phyloP scores from a whole-genome alignment of 2,888 invertebrate genomes.

The Tanytarsus gracilentus region DNA sequence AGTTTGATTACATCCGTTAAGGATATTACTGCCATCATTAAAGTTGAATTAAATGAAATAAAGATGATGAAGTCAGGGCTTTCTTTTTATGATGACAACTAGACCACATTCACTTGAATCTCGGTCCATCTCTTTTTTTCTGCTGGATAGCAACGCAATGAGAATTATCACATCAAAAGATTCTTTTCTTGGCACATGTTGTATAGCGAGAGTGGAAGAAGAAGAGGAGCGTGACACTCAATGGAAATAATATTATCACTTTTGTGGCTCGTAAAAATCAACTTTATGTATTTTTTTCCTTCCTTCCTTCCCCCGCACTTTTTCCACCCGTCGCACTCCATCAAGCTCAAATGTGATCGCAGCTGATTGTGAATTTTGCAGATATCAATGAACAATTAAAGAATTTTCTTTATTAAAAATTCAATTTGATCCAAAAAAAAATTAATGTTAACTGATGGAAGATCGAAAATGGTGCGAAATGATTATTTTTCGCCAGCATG shows the following conservation, averaged over 20 bases:
- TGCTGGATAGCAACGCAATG: background rate
- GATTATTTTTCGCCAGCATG: constrained; percentile 12
- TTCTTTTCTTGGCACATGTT: constrained; percentile 17
- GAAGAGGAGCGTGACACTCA: constrained; percentile 5
- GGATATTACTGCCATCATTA: constrained; percentile 27
- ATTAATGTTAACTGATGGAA: background rate
- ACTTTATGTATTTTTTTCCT: constrained; percentile 7
- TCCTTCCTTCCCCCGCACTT: background rate
- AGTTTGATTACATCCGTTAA: constrained; percentile 29
- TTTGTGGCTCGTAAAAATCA: constrained; percentile 19
- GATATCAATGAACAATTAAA: too few species aligned
- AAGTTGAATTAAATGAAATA: constrained; percentile 25
- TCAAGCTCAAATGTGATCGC: too few species aligned
- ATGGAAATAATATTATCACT: constrained; percentile 22
- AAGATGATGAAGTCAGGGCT: constrained; percentile 23
- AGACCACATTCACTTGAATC: background rate
- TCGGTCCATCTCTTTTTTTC: background rate
- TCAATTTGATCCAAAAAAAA: background rate
- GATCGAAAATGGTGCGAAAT: constrained; percentile 10
- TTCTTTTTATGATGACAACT: constrained; percentile 5
- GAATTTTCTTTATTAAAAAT: too few species aligned
- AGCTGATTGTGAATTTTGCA: too few species aligned
- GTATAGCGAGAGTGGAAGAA: too few species aligned
- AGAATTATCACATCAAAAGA: constrained; percentile 22
- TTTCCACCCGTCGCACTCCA: background rate